These are phyloP conservation scores for Thymelicus sylvestris DNA, from an alignment of 2,888 invertebrate species.

Conservation along the genomic window DNA sequence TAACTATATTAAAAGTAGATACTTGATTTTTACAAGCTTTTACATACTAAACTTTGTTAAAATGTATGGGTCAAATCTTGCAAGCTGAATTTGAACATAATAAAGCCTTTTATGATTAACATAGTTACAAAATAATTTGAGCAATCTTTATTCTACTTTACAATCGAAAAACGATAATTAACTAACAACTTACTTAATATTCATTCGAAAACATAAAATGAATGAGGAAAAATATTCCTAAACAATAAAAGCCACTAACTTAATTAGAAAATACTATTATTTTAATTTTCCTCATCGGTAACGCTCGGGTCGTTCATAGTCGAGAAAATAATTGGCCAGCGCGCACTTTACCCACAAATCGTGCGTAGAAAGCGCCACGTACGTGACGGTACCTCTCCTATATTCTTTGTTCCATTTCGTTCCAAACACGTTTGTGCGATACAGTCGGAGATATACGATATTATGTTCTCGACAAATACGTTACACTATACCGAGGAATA, in stretches of 20 bases:
- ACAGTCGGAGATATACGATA: conserved; percentile 24
- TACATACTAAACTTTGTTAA: too few species aligned
- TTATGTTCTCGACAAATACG: conserved; percentile 24
- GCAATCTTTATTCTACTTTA: too few species aligned
- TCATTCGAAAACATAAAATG: too few species aligned
- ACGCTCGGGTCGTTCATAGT: background rate
- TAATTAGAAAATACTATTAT: background rate
- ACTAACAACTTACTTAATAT: too few species aligned
- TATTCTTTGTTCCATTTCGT: conserved; percentile 31
- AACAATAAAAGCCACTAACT: background rate
- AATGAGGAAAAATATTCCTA: too few species aligned
- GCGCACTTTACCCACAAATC: conserved; percentile 39
- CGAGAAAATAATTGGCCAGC: conserved; percentile 45
- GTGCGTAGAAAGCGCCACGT: conserved; percentile 38
- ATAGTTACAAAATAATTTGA: too few species aligned
- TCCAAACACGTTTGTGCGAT: conserved; percentile 21
- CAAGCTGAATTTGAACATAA: too few species aligned
- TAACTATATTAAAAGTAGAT: too few species aligned
- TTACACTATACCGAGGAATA: conserved; percentile 7
- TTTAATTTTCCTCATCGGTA: background rate
- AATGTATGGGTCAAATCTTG: too few species aligned
- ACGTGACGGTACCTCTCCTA: conserved; percentile 39
- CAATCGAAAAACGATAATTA: too few species aligned
- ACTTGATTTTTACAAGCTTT: too few species aligned
- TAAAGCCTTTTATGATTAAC: too few species aligned